A percentile compares a stretch with the other conserved stretches of the same genome.
Conservation (phyloP, 2,113 vertebrate genomes). For the Cathartes aura region DNA sequence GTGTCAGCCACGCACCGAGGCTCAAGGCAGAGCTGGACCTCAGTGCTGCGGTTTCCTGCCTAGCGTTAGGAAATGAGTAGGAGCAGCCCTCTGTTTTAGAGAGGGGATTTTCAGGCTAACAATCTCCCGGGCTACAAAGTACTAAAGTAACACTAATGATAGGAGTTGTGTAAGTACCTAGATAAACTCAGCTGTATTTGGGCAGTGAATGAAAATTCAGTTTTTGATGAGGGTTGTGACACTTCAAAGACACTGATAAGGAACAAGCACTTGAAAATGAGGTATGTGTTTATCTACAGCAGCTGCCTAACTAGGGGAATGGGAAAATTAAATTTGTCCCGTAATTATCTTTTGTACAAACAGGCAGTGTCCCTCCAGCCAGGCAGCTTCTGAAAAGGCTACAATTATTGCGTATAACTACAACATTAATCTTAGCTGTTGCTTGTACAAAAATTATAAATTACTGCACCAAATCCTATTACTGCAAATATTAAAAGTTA, state of each 20-base stretch:
- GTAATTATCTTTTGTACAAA: slow-evolving; percentile 61
- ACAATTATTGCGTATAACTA: slow-evolving; percentile 66
- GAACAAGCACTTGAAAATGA: not conserved
- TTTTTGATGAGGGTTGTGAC: not conserved
- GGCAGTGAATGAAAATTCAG: not conserved
- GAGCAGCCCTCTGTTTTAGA: not conserved
- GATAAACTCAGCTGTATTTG: not conserved
- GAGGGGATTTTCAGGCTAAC: not conserved
- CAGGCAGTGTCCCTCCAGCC: slow-evolving; percentile 59
- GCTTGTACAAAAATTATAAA: slow-evolving; percentile 58
- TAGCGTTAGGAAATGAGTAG: rapidly evolving
- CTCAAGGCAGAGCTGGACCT: not conserved
- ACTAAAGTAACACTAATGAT: not conserved
- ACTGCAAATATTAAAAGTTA: slow-evolving; percentile 52
- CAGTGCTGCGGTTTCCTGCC: rapidly evolving
- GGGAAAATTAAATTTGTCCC: slow-evolving; percentile 59
- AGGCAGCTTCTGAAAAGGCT: slow-evolving; percentile 52
- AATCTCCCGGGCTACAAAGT: not conserved
- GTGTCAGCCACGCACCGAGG: rapidly evolving
- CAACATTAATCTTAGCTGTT: slow-evolving; percentile 62
- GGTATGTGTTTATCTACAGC: slow-evolving; percentile 35
- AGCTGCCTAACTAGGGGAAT: not conserved
- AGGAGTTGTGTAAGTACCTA: not conserved
- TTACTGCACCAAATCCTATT: slow-evolving; percentile 65
- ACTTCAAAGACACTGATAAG: slow-evolving; percentile 4